These are phyloP conservation scores for Antitype chi DNA, from an alignment of 2,888 invertebrate genomes.

Conservation along the genomic window DNA sequence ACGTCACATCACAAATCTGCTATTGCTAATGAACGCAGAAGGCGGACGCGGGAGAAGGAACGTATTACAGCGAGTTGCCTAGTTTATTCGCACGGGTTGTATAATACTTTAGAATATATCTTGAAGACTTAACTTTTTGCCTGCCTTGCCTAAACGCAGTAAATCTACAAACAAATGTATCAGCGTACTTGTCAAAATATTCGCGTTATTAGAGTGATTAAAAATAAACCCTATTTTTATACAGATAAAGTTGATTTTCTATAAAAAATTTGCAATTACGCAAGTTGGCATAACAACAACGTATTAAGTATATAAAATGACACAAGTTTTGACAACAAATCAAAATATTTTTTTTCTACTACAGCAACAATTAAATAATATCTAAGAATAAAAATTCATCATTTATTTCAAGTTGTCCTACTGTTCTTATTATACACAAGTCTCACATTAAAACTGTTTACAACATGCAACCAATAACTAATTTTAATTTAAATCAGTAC, in stretches of 20 bases:
- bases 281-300: neutral
- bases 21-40: too few relatives aligned
- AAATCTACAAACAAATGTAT: neutral
- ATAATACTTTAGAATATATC: neutral
- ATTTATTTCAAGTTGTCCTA: slow-evolving; percentile 33
- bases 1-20: too few relatives aligned
- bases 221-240: neutral
- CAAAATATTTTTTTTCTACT: neutral
- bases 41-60: too few relatives aligned
- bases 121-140: neutral
- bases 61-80: too few relatives aligned
- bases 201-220: neutral
- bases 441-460: slow-evolving; percentile 47
- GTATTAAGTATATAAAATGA: neutral
- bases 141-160: too few relatives aligned
- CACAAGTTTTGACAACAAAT: neutral
- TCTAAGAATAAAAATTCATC: neutral
- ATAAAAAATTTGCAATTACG: neutral
- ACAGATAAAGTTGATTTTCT: fast-evolving
- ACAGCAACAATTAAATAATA: neutral
- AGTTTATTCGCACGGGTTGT: neutral
- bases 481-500: slow-evolving; percentile 52
- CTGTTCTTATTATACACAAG: slow-evolving; percentile 3
- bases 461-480: slow-evolving; percentile 46
- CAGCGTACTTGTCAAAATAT: neutral